Conservation (phyloP, 2,888 invertebrate species). For the Cryptus viduatorius region DNA sequence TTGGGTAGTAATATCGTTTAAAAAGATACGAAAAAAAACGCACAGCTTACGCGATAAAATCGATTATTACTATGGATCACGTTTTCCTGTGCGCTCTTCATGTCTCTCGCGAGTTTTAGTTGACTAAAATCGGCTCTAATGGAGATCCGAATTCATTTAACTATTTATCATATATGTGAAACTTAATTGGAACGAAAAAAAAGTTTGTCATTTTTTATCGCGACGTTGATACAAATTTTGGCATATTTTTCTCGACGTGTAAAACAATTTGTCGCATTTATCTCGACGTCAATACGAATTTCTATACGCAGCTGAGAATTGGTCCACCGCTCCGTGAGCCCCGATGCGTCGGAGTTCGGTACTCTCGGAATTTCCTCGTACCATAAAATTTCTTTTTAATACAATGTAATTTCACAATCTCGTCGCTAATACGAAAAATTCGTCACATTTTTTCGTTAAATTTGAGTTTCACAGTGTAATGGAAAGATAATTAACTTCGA, state of each 20-base stretch:
- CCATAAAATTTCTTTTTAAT: too few species aligned
- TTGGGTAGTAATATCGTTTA: not conserved
- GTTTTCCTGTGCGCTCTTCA: conserved; percentile 48
- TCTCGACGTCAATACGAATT: too few species aligned
- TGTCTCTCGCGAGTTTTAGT: conserved; percentile 18
- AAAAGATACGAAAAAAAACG: conserved; percentile 56
- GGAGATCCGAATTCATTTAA: not conserved
- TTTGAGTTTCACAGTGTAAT: too few species aligned
- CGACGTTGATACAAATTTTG: conserved; percentile 12
- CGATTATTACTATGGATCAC: not conserved
- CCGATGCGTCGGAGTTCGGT: too few species aligned
- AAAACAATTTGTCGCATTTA: not conserved
- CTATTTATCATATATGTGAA: not conserved
- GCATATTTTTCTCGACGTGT: not conserved
- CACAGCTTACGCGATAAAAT: conserved; percentile 54
- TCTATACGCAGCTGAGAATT: too few species aligned
- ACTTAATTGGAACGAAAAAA: conserved; percentile 23
- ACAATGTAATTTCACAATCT: too few species aligned
- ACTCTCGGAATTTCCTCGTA: too few species aligned
- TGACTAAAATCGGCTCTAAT: conserved; percentile 12
- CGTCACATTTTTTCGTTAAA: too few species aligned
- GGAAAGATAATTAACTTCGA: too few species aligned
- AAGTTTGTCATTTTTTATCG: not conserved
- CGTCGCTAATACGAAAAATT: too few species aligned
- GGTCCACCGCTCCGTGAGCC: too few species aligned